Evolutionary conservation across 2,113 vertebrate genomes (phyloP), one percentile per base, ranked within the genome.

Genomic region (Mellivora capensis): DNA sequence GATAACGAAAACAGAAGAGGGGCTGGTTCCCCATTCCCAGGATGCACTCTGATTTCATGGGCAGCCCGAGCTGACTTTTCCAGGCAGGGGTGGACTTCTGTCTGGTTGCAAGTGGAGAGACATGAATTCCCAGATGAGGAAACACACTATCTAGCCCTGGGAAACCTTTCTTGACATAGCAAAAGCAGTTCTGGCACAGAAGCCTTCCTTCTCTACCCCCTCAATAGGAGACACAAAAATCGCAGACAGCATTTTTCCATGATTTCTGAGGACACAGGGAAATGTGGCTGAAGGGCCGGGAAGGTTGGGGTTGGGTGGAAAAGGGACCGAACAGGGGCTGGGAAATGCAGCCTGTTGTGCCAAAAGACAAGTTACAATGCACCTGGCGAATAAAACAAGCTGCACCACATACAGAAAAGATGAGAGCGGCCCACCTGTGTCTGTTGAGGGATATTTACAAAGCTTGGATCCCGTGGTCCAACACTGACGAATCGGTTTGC

Each of bases 401-500:
- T 97, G 98, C 98, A 98, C 97, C 86, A 98, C 98, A 99, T 98
- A 99, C 98, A 98, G 98, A 98, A 98, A 99, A 98, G 98, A 98
- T 61, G 98, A 99, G 98, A 98, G 98, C 98, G 98, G 98, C 99
- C 99, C 99, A 99, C 99, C 99, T 99, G 99, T 99, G 99, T 99
- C 99, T 99, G 99, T 99, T 99, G 99, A 99, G 99, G 99, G 99
- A 99, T 99, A 99, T 99, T 99, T 99, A 99, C 99, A 99, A 99
- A 99, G 99, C 99, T 99, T 98, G 99, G 99, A 99, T 99, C 99
- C 99, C 99, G 99, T 98, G 99, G 99, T 99, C 99, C 99, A 98
- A 99, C 99, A 98, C 99, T 99, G 99, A 99, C 99, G 98, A 99
- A 99, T 99, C 99, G 99, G 99, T 99, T 99, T 99, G 99, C 99